Conservation (phyloP, 2,888 invertebrate species). For the Eupithecia vulgata region DNA sequence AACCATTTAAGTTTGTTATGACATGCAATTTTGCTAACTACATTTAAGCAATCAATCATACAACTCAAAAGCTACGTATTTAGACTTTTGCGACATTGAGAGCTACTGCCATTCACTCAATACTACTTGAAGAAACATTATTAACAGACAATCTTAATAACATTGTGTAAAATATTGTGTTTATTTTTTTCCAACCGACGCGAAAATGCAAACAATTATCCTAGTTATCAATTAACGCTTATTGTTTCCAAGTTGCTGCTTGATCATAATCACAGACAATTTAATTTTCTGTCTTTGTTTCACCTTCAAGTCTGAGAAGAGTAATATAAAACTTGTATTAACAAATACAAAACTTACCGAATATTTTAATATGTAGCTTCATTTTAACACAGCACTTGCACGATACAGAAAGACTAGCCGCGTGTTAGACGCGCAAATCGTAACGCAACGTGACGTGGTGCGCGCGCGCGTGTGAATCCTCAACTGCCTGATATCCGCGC, state of each 20-base stretch:
- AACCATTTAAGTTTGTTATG: constrained; percentile 12
- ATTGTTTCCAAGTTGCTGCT: constrained; percentile 35
- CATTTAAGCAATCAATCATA: constrained; percentile 23
- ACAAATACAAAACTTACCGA: constrained; percentile 61
- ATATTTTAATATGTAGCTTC: constrained; percentile 72
- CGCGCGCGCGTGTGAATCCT: constrained; percentile 70
- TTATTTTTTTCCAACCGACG: constrained; percentile 9
- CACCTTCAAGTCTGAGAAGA: constrained; percentile 1
- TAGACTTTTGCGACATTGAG: not conserved
- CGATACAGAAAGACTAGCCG: constrained; percentile 48
- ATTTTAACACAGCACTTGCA: constrained; percentile 65
- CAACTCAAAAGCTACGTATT: not conserved
- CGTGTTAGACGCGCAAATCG: constrained; percentile 47
- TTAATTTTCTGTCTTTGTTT: not conserved
- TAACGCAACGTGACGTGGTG: constrained; percentile 57
- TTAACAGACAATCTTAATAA: not conserved
- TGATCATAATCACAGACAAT: not conserved
- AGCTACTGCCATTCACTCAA: not conserved
- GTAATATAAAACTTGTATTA: not conserved
- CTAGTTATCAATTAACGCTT: constrained; percentile 37
- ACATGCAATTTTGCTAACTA: constrained; percentile 14
- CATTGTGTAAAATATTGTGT: constrained; percentile 4
- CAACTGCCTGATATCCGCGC: constrained; percentile 67
- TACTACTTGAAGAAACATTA: not conserved
- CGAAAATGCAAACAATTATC: constrained; percentile 32